These are phyloP conservation scores for Pseudococcus jackbeardsleyi DNA, from an alignment of 2,888 invertebrate genomes.

Conservation along the genomic window DNA sequence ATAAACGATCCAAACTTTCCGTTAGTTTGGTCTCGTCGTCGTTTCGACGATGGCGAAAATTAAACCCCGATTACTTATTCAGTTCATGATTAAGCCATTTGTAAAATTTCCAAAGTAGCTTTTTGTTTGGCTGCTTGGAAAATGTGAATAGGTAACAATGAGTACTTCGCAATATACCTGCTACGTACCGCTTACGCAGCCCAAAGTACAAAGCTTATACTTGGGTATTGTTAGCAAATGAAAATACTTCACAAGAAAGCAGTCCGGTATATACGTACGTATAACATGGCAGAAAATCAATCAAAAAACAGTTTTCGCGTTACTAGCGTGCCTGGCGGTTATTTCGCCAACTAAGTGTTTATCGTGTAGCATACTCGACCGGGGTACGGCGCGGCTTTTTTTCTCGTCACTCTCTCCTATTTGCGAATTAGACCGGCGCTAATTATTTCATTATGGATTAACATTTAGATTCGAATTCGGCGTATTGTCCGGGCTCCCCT, in stretches of 20 bases:
- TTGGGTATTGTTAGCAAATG: conserved; percentile 5
- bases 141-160: background rate
- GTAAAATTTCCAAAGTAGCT: conserved; percentile 31
- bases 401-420: background rate
- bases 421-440: conserved; percentile 53
- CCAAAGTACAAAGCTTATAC: background rate
- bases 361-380: background rate
- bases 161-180: conserved; percentile 29
- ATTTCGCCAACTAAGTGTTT: conserved; percentile 17
- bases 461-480: conserved; percentile 47
- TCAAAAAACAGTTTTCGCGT: conserved; percentile 50
- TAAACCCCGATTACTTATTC: conserved; percentile 8
- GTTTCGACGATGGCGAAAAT: background rate
- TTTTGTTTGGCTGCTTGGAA: background rate
- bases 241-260: conserved; percentile 7
- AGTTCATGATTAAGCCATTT: conserved; percentile 29
- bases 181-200: too few species aligned
- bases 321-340: conserved; percentile 42
- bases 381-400: conserved; percentile 16
- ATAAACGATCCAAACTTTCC: background rate
- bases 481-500: background rate
- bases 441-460: conserved; percentile 55
- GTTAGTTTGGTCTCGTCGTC: background rate
- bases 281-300: conserved; percentile 55
- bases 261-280: conserved; percentile 13